These are phyloP conservation scores for Drosophila bipectinata DNA, from an alignment of 1,140 invertebrate genomes.

Conservation along the genomic window DNA sequence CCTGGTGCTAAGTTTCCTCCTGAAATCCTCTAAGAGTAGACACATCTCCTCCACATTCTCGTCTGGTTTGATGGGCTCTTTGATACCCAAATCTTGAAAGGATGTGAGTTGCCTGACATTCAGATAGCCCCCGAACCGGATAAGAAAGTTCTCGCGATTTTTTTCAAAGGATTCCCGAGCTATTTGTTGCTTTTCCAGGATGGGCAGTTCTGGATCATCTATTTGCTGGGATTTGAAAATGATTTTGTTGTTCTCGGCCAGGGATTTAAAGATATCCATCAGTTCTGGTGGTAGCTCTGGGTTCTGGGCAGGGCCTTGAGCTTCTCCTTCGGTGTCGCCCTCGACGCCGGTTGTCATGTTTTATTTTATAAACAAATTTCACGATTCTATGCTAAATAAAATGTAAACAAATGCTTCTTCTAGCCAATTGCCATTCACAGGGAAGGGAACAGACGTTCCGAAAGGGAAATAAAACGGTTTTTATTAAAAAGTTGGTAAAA, in stretches of 20 bases:
- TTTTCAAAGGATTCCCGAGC: constrained; percentile 87
- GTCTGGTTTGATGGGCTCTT: constrained; percentile 31
- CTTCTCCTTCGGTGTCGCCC: constrained; percentile 19
- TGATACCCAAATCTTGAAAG: constrained; percentile 85
- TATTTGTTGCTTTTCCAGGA: constrained; percentile 88
- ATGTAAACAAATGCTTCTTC: constrained; percentile 73
- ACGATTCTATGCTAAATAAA: constrained; percentile 17
- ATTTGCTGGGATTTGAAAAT: constrained; percentile 92
- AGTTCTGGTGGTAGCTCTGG: constrained; percentile 37
- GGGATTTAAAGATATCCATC: constrained; percentile 59
- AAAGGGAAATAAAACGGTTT: not conserved
- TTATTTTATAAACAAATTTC: constrained; percentile 17
- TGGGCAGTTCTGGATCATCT: constrained; percentile 89
- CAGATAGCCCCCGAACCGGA: constrained; percentile 91
- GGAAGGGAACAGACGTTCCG: not conserved
- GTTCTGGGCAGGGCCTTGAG: not conserved
- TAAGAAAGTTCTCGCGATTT: constrained; percentile 89
- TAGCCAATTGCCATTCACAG: constrained; percentile 1
- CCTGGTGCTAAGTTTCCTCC: constrained; percentile 85
- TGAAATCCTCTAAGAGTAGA: constrained; percentile 87
- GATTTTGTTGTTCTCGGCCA: constrained; percentile 82
- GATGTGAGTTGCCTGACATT: constrained; percentile 87
- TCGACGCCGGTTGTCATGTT: constrained; percentile 58
- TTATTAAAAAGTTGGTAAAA: no score
- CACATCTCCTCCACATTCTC: constrained; percentile 86